phyloP scores from a whole-genome alignment of 2,888 invertebrate species.

The Diploptera punctata region DNA sequence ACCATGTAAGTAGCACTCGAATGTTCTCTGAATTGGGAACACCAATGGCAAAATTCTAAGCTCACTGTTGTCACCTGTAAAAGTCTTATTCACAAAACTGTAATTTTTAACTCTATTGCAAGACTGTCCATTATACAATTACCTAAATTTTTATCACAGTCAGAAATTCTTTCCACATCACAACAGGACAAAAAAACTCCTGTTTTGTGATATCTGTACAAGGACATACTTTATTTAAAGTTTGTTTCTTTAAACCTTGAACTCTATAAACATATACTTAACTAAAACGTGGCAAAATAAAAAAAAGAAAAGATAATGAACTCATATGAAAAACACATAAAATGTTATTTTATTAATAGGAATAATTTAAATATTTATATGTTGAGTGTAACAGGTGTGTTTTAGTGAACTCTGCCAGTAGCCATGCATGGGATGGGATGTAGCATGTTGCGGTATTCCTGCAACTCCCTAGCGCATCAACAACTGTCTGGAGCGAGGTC shows the following conservation, averaged over 20 bases:
- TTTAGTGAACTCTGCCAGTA: constrained; percentile 28
- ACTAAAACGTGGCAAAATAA: constrained; percentile 20
- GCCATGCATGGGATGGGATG: constrained; percentile 17
- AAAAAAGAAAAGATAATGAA: constrained; percentile 1
- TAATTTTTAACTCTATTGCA: not conserved
- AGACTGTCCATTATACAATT: constrained; percentile 29
- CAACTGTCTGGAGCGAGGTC: constrained; percentile 7
- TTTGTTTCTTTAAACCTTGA: not conserved
- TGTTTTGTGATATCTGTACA: constrained; percentile 29
- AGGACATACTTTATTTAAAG: constrained; percentile 22
- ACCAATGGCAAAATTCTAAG: not conserved
- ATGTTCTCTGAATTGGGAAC: not conserved
- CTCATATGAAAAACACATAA: constrained; percentile 31
- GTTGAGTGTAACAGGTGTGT: constrained; percentile 27
- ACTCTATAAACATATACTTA: not conserved
- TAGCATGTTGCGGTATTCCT: constrained; percentile 10
- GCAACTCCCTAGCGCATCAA: not conserved
- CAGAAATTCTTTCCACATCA: constrained; percentile 30
- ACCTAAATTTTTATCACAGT: constrained; percentile 34
- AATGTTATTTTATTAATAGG: constrained; percentile 28
- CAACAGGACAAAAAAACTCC: constrained; percentile 30
- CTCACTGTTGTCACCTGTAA: not conserved
- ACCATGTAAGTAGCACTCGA: not conserved
- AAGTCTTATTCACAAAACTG: not conserved
- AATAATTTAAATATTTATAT: constrained; percentile 35